These are phyloP conservation scores for Polydrusus pterygomalis DNA, from an alignment of 2,888 invertebrate genomes.

Conservation along the genomic window DNA sequence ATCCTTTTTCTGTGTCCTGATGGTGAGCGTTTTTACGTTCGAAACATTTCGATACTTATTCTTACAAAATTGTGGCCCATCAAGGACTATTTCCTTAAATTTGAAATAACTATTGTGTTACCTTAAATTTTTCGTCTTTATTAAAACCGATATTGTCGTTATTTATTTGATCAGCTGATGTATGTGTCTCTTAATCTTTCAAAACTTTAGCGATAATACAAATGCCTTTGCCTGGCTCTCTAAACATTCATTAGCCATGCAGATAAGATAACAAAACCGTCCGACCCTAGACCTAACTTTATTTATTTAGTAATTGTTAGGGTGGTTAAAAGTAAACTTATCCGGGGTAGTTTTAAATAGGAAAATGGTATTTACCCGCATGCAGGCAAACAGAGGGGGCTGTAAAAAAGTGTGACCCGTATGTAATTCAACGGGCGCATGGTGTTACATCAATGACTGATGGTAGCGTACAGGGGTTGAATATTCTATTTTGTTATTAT, in stretches of 20 bases:
- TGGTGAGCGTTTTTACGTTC: too few species aligned
- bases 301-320: constrained; percentile 48
- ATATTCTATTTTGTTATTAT: too few species aligned
- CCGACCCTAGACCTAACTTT: constrained; percentile 17
- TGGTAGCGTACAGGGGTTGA: constrained; percentile 35
- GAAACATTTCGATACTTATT: too few species aligned
- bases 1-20: too few species aligned
- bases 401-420: constrained; percentile 61
- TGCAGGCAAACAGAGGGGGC: constrained; percentile 57
- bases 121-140: too few species aligned
- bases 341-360: constrained; percentile 30
- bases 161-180: background rate
- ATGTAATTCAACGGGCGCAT: constrained; percentile 56
- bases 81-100: too few species aligned
- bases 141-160: background rate
- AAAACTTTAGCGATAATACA: background rate
- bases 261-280: constrained; percentile 40
- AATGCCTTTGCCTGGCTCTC: background rate
- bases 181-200: background rate
- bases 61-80: too few species aligned
- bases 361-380: constrained; percentile 57
- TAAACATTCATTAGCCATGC: constrained; percentile 28
- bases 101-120: too few species aligned
- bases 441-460: constrained; percentile 51
- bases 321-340: constrained; percentile 44